Conservation (phyloP, 2,113 vertebrate species). For the Pelvicachromis taeniatus region DNA sequence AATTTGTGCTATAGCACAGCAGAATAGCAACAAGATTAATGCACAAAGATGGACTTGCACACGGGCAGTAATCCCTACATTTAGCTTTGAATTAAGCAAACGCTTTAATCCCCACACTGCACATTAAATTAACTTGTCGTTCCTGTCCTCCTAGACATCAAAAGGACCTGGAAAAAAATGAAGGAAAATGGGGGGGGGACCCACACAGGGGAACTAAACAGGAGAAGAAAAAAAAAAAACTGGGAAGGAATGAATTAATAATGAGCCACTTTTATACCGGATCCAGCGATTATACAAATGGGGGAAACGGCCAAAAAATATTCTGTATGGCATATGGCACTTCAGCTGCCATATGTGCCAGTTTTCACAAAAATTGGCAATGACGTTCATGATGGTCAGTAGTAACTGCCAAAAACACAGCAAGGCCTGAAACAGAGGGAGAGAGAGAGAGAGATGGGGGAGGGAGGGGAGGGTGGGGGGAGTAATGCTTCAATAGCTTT, state of each 20-base stretch:
- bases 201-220: constrained; percentile 10
- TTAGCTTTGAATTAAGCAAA: constrained; percentile 30
- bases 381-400: constrained; percentile 90
- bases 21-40: constrained; percentile 17
- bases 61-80: constrained; percentile 14
- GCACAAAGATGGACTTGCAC: neutral
- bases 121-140: constrained; percentile 57
- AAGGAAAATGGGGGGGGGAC: neutral
- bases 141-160: constrained; percentile 41
- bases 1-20: neutral
- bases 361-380: constrained; percentile 99
- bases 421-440: constrained; percentile 75
- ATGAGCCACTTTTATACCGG: constrained; percentile 77
- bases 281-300: constrained; percentile 84
- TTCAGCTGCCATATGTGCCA: constrained; percentile 99
- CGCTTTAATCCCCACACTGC: constrained; percentile 48
- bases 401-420: constrained; percentile 98
- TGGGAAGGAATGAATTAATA: constrained; percentile 77
- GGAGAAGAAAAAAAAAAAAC: constrained; percentile 38
- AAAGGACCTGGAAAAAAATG: constrained; percentile 39
- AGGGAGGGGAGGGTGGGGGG: neutral
- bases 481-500: constrained; percentile 88
- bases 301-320: constrained; percentile 91
- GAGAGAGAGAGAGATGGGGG: constrained; percentile 14
- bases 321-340: constrained; percentile 98